These are phyloP conservation scores for Nomada ferruginata DNA, from an alignment of 2,888 invertebrate species.

Conservation along the genomic window DNA sequence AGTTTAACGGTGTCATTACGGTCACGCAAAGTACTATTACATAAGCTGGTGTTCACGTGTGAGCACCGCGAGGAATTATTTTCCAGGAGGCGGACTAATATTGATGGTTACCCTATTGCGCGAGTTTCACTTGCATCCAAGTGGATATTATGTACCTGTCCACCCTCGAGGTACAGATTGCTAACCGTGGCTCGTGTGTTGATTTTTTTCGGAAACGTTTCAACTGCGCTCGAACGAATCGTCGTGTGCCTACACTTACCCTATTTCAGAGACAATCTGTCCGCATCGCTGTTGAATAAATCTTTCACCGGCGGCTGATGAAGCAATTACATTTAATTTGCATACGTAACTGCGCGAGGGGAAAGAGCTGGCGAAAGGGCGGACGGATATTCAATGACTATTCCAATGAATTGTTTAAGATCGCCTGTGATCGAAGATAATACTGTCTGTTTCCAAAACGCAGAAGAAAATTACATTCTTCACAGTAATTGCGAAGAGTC, in stretches of 20 bases:
- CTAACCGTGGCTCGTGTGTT: background rate
- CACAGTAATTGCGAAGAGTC: too few relatives aligned
- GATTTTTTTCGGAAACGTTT: background rate
- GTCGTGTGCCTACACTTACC: background rate
- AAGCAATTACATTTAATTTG: slow-evolving; percentile 24
- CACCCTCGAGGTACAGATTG: background rate
- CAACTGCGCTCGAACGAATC: background rate
- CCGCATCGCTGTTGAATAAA: slow-evolving; percentile 18
- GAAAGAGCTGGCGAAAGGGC: slow-evolving; percentile 19
- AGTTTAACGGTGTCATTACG: slow-evolving; percentile 23
- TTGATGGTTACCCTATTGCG: slow-evolving; percentile 37
- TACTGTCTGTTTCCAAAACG: too few relatives aligned
- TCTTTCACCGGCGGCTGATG: slow-evolving; percentile 3
- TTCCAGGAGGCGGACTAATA: slow-evolving; percentile 34
- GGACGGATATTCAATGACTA: slow-evolving; percentile 22
- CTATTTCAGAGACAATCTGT: background rate
- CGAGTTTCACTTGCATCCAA: background rate
- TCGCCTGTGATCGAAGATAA: too few relatives aligned
- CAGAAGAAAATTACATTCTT: too few relatives aligned
- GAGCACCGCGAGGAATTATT: slow-evolving; percentile 1
- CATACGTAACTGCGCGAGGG: slow-evolving; percentile 1
- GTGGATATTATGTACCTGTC: background rate
- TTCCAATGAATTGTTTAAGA: background rate
- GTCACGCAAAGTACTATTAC: background rate
- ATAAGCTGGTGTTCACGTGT: too few relatives aligned